These are phyloP conservation scores for Tarsius wallacei DNA, from an alignment of 2,797 vertebrate species.

Conservation along the genomic window DNA sequence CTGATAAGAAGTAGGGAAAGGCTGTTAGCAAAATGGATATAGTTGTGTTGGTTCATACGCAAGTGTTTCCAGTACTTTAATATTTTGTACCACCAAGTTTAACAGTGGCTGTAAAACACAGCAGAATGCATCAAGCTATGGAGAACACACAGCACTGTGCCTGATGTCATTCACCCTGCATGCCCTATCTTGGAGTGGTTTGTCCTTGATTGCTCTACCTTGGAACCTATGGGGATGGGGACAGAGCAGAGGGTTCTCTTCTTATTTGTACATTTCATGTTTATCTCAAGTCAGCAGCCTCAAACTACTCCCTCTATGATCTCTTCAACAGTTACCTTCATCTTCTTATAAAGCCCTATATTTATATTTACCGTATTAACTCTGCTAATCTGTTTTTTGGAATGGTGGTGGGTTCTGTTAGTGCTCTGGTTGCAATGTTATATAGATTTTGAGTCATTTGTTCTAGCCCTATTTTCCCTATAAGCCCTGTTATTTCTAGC, in stretches of 20 bases:
- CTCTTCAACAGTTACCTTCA: neutral
- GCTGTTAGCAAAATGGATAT: neutral
- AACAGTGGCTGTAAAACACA: neutral
- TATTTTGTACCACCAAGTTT: neutral
- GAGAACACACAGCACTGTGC: neutral
- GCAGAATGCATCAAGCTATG: neutral
- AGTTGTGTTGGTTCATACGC: neutral
- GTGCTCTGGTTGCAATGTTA: neutral
- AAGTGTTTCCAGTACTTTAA: neutral
- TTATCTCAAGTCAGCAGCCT: conserved; percentile 25
- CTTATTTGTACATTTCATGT: conserved; percentile 27
- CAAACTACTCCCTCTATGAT: neutral
- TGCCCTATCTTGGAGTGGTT: conserved; percentile 13
- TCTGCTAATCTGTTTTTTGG: conserved; percentile 8
- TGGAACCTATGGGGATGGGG: neutral
- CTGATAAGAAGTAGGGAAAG: neutral
- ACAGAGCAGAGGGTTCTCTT: neutral
- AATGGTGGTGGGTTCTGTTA: conserved; percentile 44
- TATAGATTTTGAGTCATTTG: conserved; percentile 24
- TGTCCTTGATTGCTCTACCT: neutral
- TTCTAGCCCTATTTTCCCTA: conserved; percentile 3
- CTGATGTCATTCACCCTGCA: accelerated
- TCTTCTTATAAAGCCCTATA: conserved; percentile 15
- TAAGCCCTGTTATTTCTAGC: conserved; percentile 57
- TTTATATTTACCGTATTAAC: conserved; percentile 58